phyloP scores from a whole-genome alignment of 2,888 invertebrate species.

The Argynnis bischoffii region DNA sequence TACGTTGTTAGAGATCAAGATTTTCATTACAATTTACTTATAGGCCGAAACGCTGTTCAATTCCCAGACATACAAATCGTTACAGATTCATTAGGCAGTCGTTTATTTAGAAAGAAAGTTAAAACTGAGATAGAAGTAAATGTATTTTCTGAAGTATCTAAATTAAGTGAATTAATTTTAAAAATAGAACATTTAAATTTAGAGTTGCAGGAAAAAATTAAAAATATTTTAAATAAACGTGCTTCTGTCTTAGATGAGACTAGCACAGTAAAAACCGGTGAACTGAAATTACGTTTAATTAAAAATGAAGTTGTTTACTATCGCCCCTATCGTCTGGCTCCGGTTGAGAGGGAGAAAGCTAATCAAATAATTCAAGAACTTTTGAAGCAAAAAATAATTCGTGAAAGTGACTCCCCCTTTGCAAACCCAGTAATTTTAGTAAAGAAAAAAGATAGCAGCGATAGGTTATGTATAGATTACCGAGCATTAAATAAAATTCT shows the following conservation, averaged over 20 bases:
- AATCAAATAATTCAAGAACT: constrained; percentile 37
- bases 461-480: constrained; percentile 36
- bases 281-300: constrained; percentile 14
- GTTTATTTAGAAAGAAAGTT: constrained; percentile 14
- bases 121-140: too few relatives aligned
- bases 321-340: constrained; percentile 40
- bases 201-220: too few relatives aligned
- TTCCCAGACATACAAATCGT: constrained; percentile 36
- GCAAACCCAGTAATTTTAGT: constrained; percentile 42
- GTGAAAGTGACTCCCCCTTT: constrained; percentile 38
- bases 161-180: too few relatives aligned
- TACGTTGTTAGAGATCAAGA: constrained; percentile 31
- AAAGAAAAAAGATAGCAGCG: constrained; percentile 35
- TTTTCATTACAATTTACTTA: constrained; percentile 26
- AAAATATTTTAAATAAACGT: too few relatives aligned
- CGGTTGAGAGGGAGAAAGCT: constrained; percentile 38
- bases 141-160: too few relatives aligned
- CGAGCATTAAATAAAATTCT: constrained; percentile 35
- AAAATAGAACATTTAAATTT: too few relatives aligned
- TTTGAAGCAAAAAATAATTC: constrained; percentile 35
- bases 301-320: constrained; percentile 35
- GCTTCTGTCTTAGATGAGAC: constrained; percentile 11
- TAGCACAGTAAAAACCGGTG: constrained; percentile 35
- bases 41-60: constrained; percentile 30
- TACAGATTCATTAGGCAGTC: constrained; percentile 27